Evolutionary conservation across 2,113 vertebrate genomes (phyloP), one percentile per base, ranked within the genome.

Genomic region (Sarotherodon lohbergeri): DNA sequence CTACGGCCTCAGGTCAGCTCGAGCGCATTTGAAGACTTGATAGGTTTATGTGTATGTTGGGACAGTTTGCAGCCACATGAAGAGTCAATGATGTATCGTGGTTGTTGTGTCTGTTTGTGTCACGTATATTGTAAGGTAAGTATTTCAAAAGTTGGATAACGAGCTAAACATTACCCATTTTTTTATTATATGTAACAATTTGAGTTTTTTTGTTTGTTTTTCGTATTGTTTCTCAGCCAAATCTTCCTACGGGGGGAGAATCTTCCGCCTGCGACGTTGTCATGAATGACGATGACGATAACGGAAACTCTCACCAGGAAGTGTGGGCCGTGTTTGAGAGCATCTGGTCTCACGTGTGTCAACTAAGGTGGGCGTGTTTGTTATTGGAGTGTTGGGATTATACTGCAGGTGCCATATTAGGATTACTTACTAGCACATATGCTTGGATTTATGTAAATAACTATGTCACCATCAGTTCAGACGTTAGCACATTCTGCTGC

Each of bases 301-400:
- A 34, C 6, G 90, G 88, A n/a, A 90, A 93, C 63, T 96, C 94
- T 63, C 96, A 96, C 93, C 95, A 96, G 92, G 96, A 98, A 90
- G 97, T 98, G 90, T 99, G 98, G 98, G 94, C 96, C 1, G 81
- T 98, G 87, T 97, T 99, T 94, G 97, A 99, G 92, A 97, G 92
- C 92, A 95, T 98, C 91, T 99, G 98, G 98, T 96, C 92, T 84
- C 96, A 95, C 29, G 93, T 98, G 73, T 97, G 92, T 93, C 90
- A 96, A 39, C 95, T 96, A 92, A 99, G 98, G 98, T 99, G 96
- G 85, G 90, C 54, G 22, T 48, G 50, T 55, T 63, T 10, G 39
- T 34, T 54, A 4, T 71, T 57, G 55, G 22, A 52, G 43, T 48
- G 43, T 36, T n/a, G 43, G 13, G 27, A 39, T 54, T 48, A 10